Evolutionary conservation across 92 coral and sea anemone genomes (phyloP).

Genomic region (Porites rus): DNA sequence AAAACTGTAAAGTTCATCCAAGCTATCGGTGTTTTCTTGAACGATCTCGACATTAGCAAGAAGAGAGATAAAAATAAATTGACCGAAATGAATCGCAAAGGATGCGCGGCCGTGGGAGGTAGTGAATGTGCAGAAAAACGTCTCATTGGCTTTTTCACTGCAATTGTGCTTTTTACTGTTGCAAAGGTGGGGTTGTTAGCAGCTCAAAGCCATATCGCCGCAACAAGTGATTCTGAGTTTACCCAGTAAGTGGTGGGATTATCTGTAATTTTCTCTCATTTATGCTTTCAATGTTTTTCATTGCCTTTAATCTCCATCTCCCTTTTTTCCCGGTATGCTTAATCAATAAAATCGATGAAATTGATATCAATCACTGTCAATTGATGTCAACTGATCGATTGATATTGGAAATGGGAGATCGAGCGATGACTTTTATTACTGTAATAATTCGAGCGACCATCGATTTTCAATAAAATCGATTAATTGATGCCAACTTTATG

Average conservation of each 20-base stretch:
- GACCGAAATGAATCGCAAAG: slow-evolving; percentile 3
- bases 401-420: no score
- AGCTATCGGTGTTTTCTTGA: slow-evolving; percentile 7
- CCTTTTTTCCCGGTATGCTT: neutral
- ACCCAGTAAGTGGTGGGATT: slow-evolving; percentile 14
- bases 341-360: no score
- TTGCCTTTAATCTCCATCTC: neutral
- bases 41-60: neutral
- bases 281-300: neutral
- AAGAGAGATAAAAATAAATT: neutral
- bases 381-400: no score
- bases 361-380: no score
- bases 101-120: slow-evolving; percentile 31
- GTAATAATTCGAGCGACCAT: no score
- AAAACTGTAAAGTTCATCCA: slow-evolving; percentile 6
- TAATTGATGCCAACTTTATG: neutral
- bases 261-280: neutral
- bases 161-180: neutral
- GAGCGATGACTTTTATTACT: no score
- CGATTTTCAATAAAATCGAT: no score
- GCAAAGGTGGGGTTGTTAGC: slow-evolving; percentile 21
- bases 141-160: neutral
- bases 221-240: slow-evolving; percentile 6
- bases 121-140: slow-evolving; percentile 36
- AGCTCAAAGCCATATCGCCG: slow-evolving; percentile 14